Conservation (phyloP, 2,888 invertebrate species). For the Encarsia formosa region DNA sequence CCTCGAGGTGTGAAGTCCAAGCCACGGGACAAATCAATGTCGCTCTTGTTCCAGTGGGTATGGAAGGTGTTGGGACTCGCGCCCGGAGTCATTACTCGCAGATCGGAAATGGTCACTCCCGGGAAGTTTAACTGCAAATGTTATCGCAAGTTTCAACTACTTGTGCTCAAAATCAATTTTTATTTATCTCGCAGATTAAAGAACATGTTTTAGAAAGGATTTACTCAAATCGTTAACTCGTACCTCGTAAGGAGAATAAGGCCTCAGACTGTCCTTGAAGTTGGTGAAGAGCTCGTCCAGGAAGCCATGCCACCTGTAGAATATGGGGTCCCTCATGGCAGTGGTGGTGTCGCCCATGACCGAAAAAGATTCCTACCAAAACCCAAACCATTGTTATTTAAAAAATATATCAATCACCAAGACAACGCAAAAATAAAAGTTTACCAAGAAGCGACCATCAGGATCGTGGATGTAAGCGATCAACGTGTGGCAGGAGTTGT, state of each 20-base stretch:
- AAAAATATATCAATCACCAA: background rate
- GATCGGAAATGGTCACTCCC: conserved; percentile 59
- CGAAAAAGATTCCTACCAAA: conserved; percentile 66
- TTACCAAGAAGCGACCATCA: conserved; percentile 67
- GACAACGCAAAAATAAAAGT: background rate
- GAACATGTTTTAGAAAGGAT: background rate
- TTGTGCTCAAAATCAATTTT: background rate
- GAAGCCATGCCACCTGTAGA: conserved; percentile 80
- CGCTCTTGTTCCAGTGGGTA: conserved; percentile 78
- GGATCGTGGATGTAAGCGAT: conserved; percentile 78
- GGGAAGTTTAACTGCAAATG: conserved; percentile 59
- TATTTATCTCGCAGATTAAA: background rate
- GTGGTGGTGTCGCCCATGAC: conserved; percentile 81
- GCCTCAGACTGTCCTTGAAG: conserved; percentile 60
- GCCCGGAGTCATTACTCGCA: conserved; percentile 35
- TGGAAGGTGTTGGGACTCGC: conserved; percentile 46
- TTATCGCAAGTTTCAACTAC: no score
- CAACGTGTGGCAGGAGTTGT: conserved; percentile 77
- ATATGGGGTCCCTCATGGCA: conserved; percentile 81
- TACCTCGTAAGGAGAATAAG: conserved; percentile 37
- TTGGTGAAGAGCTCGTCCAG: conserved; percentile 74
- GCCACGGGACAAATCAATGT: conserved; percentile 72
- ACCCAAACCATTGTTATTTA: no score
- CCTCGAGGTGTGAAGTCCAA: conserved; percentile 79
- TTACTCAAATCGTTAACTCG: no score